These are phyloP conservation scores for Tortricodes alternella DNA, from an alignment of 2,888 invertebrate species.

Conservation along the genomic window DNA sequence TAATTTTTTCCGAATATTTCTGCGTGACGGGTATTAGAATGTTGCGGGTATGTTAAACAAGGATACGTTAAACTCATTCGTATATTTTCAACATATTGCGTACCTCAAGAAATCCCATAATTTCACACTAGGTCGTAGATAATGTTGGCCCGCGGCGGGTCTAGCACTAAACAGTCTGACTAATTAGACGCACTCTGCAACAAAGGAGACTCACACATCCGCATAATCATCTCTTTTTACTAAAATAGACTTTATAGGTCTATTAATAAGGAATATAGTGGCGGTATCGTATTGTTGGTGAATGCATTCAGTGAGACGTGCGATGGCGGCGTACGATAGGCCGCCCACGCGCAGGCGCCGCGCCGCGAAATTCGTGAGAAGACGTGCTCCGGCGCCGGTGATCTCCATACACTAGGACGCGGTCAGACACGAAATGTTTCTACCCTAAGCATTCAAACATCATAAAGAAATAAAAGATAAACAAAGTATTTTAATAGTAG, in stretches of 20 bases:
- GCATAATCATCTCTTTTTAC: not conserved
- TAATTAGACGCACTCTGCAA: constrained; percentile 80
- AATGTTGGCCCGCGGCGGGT: constrained; percentile 66
- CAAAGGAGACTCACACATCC: constrained; percentile 55
- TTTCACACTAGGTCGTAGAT: constrained; percentile 66
- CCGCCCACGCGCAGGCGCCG: constrained; percentile 76
- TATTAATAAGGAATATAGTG: constrained; percentile 44
- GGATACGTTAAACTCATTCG: not conserved
- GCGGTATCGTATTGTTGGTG: constrained; percentile 48
- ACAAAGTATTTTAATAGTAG: too few relatives aligned
- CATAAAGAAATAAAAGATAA: not conserved
- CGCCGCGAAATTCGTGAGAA: constrained; percentile 82
- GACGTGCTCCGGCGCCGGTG: constrained; percentile 63
- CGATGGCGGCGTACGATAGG: constrained; percentile 75
- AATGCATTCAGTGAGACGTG: constrained; percentile 57
- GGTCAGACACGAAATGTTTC: constrained; percentile 4
- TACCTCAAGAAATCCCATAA: constrained; percentile 65
- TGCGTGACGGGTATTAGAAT: too few relatives aligned
- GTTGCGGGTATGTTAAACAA: constrained; percentile 30
- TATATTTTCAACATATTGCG: constrained; percentile 27
- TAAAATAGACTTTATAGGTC: constrained; percentile 48
- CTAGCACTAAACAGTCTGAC: constrained; percentile 78
- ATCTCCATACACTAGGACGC: constrained; percentile 48
- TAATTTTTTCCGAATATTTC: not conserved
- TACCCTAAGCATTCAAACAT: not conserved